A percentile compares a stretch with the other conserved stretches of the same genome.
Evolutionary conservation across 2,888 invertebrate species (phyloP).

Genomic region (Anthoptus insignis): DNA sequence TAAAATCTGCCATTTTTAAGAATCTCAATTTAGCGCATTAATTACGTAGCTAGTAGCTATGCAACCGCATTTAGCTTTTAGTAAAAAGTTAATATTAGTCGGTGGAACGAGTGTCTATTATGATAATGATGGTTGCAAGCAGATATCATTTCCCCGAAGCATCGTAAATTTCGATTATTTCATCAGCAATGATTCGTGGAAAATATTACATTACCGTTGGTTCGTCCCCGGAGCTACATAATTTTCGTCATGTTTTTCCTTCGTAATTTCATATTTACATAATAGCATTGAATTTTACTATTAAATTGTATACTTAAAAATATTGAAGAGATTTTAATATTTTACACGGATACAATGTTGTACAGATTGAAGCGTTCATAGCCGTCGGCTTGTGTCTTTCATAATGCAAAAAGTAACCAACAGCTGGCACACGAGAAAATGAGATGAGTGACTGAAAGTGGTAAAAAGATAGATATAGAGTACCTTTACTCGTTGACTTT

Average conservation of each 20-base stretch:
- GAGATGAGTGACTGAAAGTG: not conserved
- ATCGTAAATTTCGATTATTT: conserved; percentile 34
- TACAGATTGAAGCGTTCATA: no score
- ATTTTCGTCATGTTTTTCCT: conserved; percentile 25
- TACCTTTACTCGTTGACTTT: no score
- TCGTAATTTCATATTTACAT: conserved; percentile 19
- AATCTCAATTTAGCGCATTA: no score
- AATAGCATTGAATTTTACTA: conserved; percentile 14
- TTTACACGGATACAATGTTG: not conserved
- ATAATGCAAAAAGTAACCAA: no score
- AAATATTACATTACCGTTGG: conserved; percentile 29
- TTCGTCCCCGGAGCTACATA: conserved; percentile 24
- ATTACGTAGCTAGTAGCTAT: no score
- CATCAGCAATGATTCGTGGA: conserved; percentile 33
- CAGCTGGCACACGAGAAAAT: no score
- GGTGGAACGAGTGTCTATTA: not conserved
- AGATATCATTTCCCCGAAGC: conserved; percentile 23
- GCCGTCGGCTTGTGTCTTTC: no score
- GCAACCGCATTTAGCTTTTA: no score
- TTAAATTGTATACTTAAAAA: not conserved
- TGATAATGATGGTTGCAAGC: conserved; percentile 16
- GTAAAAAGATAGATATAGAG: no score
- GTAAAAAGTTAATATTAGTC: not conserved
- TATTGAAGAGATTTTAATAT: conserved; percentile 3
- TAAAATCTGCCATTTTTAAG: no score